Evolutionary conservation across 2,888 invertebrate species (phyloP), one percentile per base, ranked within the genome.

Genomic region (Lithophane semibrunnea): DNA sequence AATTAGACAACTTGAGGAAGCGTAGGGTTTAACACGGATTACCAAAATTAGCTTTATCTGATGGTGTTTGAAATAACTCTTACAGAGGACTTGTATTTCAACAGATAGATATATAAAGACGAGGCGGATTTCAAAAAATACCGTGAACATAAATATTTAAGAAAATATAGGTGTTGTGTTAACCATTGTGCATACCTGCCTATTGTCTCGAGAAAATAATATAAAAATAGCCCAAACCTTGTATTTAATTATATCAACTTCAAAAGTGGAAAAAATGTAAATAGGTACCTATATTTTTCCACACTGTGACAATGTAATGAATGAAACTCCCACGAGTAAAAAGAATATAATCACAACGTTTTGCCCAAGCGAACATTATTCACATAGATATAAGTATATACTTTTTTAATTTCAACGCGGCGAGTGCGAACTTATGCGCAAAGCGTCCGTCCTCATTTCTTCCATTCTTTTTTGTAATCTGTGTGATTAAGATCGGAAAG

Each of bases 341-440:
- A 2, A 65, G 12, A 65, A 69, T 52, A 63, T 60, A 72, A 77
- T 68, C 21, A 60, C 47, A 68, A 49, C 42, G n/a, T 29, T 54
- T 67, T 2, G 18, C 68, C 68, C 54, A 47, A 58, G 66, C 66
- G 52, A 82, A 69, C 71, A 68, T 75, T 66, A 56, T 49, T 63
- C 60, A 60, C 47, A 47, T 72, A 71, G 64, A 83, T 18, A 52
- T 52, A 9, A n/a, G n/a, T 44, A 44, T 58, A 49, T 56, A 42
- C 24, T 47, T 44, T 80, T 77, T 80, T 80, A 44, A 84, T 83
- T 75, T 81, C 24, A 58, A 42, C 58, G 69, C 60, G 52, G 56
- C 44, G 10, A 42, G 54, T 74, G 80, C 54, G 52, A 73, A 84
- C 75, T 84, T 77, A 81, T 72, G 61, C 60, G 16, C 29, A 63